Conservation (phyloP, 2,113 vertebrate species). For the Hemichromis elongatus region DNA sequence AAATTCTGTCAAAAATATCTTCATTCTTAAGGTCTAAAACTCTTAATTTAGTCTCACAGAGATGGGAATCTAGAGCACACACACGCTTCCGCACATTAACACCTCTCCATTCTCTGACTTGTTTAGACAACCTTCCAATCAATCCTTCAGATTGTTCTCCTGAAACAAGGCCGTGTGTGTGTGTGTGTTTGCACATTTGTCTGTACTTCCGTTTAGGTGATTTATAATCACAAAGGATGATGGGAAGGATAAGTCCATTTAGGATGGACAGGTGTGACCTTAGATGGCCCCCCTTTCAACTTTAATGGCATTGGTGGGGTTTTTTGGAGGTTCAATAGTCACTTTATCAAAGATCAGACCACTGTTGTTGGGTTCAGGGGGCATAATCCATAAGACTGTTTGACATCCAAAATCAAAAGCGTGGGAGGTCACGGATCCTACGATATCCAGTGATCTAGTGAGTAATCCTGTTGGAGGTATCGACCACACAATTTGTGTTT, state of each 20-base stretch:
- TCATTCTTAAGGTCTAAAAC: neutral
- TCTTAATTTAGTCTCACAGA: neutral
- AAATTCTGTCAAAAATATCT: neutral
- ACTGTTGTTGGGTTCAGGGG: neutral
- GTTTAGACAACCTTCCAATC: constrained; percentile 29
- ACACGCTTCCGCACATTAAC: neutral
- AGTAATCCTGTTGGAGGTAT: neutral
- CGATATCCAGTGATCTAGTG: neutral
- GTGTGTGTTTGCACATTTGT: neutral
- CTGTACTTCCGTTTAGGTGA: constrained; percentile 8
- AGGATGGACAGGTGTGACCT: constrained; percentile 45
- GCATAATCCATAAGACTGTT: neutral
- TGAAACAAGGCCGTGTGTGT: neutral
- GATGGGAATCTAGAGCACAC: neutral
- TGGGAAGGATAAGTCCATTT: constrained; percentile 36
- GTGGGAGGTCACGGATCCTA: neutral
- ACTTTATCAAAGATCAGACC: neutral
- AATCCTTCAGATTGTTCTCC: constrained; percentile 10
- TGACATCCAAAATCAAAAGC: neutral
- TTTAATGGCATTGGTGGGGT: neutral
- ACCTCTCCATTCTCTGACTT: constrained; percentile 25
- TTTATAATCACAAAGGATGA: constrained; percentile 29
- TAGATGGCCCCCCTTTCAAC: neutral
- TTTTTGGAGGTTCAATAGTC: constrained; percentile 2
- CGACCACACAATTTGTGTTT: neutral